Conservation (phyloP, 53 echinoderm and acorn worm genomes). For the Zoroaster sp. region DNA sequence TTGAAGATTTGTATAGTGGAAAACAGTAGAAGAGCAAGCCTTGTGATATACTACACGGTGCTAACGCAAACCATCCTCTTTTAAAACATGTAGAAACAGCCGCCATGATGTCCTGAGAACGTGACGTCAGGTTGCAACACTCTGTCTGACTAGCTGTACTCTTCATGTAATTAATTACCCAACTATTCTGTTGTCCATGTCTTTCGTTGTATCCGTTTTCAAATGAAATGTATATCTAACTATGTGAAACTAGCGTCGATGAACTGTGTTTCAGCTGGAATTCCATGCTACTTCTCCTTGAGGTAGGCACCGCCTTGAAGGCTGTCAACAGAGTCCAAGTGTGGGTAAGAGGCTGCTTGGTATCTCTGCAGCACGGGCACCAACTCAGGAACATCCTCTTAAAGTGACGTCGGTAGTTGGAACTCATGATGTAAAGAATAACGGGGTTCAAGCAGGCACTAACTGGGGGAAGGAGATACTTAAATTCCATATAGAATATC, state of each 20-base stretch:
- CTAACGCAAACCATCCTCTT: too few species aligned
- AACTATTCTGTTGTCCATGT: too few species aligned
- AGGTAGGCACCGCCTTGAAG: constrained; percentile 39
- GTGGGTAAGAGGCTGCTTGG: not conserved
- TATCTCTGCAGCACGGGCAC: constrained; percentile 22
- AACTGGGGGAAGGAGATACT: constrained; percentile 67
- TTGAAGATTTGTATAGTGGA: too few species aligned
- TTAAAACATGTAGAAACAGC: not conserved
- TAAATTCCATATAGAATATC: constrained; percentile 56
- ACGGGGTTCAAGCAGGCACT: constrained; percentile 87
- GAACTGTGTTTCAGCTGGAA: constrained; percentile 56
- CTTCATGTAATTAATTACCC: too few species aligned
- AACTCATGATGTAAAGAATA: constrained; percentile 92
- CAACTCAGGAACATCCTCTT: constrained; percentile 61
- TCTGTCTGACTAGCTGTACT: too few species aligned
- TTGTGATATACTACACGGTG: too few species aligned
- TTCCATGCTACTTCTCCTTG: constrained; percentile 37
- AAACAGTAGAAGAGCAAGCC: too few species aligned
- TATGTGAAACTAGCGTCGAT: constrained; percentile 36
- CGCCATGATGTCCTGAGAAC: not conserved
- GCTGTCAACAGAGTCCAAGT: constrained; percentile 55
- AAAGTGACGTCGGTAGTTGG: constrained; percentile 88
- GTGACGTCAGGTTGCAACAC: not conserved
- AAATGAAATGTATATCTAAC: not conserved
- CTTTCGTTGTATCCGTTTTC: too few species aligned